A percentile compares a stretch with the other conserved stretches of the same genome.
These are phyloP conservation scores for Unio delphinus DNA, from an alignment of 2,888 invertebrate species.

Conservation along the genomic window DNA sequence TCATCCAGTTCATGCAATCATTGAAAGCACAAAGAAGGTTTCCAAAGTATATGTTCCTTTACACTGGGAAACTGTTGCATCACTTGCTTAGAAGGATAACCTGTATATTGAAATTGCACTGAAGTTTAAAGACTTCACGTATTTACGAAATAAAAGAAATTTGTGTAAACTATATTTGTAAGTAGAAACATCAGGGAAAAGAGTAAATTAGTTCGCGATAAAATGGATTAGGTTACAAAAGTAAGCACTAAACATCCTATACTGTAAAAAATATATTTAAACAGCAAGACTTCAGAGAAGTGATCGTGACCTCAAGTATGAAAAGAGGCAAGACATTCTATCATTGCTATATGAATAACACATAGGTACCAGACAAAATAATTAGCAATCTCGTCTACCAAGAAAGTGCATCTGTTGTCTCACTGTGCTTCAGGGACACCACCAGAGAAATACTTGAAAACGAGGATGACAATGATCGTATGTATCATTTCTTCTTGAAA, in stretches of 20 bases:
- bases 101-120: too few relatives aligned
- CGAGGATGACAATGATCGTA: too few relatives aligned
- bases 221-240: neutral
- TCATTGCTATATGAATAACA: too few relatives aligned
- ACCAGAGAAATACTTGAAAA: neutral
- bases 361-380: neutral
- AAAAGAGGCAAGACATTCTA: too few relatives aligned
- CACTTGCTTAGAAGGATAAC: too few relatives aligned
- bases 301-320: neutral
- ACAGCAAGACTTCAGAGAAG: neutral
- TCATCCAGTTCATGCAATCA: neutral
- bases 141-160: too few relatives aligned
- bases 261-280: neutral
- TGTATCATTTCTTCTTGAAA: too few relatives aligned
- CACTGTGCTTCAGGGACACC: neutral
- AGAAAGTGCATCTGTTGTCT: conserved; percentile 4
- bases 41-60: too few relatives aligned
- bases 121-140: too few relatives aligned
- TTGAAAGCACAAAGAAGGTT: neutral
- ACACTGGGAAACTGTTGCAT: too few relatives aligned
- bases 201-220: neutral
- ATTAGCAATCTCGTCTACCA: conserved; percentile 1
- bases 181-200: neutral
- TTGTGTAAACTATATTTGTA: neutral
- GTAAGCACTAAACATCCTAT: neutral